Conservation (phyloP, 2,113 vertebrate species). For the Onychostruthus taczanowskii region DNA sequence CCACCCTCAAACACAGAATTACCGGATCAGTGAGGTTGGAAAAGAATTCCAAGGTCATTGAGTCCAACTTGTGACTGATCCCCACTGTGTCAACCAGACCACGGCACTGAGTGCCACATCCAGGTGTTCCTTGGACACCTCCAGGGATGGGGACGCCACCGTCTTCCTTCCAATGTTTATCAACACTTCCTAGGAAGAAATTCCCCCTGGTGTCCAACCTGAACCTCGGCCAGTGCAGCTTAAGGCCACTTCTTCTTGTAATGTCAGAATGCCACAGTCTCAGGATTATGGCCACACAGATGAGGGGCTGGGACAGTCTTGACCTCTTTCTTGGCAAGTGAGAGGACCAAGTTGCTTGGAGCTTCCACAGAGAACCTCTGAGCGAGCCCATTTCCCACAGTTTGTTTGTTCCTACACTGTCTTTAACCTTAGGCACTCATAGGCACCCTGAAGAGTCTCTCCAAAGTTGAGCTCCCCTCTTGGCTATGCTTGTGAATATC, state of each 20-base stretch:
- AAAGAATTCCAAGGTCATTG: background rate
- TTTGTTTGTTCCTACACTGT: background rate
- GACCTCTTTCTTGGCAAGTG: background rate
- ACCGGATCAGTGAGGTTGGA: accelerated
- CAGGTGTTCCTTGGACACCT: no score
- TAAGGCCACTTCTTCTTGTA: background rate
- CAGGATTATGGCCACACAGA: background rate
- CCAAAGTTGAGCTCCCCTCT: background rate
- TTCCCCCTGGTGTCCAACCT: background rate
- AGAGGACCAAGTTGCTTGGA: background rate
- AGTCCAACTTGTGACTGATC: background rate
- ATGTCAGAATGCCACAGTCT: background rate
- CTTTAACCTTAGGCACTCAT: background rate
- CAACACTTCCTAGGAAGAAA: background rate
- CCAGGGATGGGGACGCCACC: background rate
- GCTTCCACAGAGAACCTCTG: background rate
- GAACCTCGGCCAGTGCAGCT: background rate
- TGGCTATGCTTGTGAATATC: background rate
- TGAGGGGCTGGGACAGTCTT: background rate
- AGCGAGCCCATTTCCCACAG: background rate
- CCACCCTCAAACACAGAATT: background rate
- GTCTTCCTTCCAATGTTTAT: background rate
- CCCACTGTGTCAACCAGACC: background rate
- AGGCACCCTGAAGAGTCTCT: background rate
- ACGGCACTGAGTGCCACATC: accelerated